Evolutionary conservation across 2,888 invertebrate genomes (phyloP).

Genomic region (Pedicia rivosa): DNA sequence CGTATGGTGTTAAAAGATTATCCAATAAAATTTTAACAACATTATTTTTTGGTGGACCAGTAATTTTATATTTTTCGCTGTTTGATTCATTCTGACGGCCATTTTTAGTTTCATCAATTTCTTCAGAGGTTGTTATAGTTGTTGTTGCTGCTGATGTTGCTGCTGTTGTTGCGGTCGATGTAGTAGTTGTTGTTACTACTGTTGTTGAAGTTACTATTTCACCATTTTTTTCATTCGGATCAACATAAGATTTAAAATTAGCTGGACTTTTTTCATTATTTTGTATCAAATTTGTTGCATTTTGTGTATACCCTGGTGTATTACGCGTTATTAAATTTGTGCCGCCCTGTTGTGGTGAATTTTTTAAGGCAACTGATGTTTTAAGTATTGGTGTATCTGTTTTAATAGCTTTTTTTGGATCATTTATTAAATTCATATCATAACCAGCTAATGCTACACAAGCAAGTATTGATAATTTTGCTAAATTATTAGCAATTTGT

Average conservation of each 20-base stretch:
- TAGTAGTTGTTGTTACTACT: background rate
- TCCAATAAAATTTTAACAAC: constrained; percentile 45
- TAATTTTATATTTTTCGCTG: constrained; percentile 10
- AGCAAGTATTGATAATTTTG: constrained; percentile 71
- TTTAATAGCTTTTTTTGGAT: constrained; percentile 12
- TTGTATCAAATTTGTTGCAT: constrained; percentile 29
- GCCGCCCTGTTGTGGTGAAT: constrained; percentile 9
- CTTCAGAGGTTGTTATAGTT: too few relatives aligned
- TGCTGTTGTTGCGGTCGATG: too few relatives aligned
- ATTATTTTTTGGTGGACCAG: constrained; percentile 33
- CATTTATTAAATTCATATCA: constrained; percentile 23
- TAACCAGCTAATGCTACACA: constrained; percentile 71
- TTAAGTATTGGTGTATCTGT: constrained; percentile 11
- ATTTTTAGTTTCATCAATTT: constrained; percentile 16
- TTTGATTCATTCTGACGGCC: constrained; percentile 22
- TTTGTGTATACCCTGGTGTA: constrained; percentile 25
- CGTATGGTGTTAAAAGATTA: constrained; percentile 70
- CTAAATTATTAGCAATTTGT: constrained; percentile 84
- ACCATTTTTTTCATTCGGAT: background rate
- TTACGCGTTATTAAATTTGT: constrained; percentile 5
- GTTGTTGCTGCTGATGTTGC: too few relatives aligned
- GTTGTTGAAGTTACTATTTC: background rate
- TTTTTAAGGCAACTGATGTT: constrained; percentile 6
- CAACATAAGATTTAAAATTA: background rate
- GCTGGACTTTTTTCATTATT: constrained; percentile 13